phyloP scores from a whole-genome alignment of 2,797 vertebrate genomes.

The Galagoides demidoff region DNA sequence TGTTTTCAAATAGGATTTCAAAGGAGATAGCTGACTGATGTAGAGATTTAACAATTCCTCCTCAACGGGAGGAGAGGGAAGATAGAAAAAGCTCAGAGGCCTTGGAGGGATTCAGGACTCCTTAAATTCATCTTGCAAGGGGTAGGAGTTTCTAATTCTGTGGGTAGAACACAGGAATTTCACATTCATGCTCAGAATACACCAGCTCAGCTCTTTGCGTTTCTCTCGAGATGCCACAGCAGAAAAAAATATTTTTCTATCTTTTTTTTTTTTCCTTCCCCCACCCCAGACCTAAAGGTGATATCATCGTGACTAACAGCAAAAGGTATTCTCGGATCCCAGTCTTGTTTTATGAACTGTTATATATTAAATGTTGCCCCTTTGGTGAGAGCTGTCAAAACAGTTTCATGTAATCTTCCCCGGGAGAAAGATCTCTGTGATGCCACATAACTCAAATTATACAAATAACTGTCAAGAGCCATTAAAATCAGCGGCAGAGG shows the following conservation, averaged over 20 bases:
- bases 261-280: background rate
- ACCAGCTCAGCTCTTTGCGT: too few species aligned
- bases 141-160: background rate
- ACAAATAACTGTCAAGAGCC: conserved; percentile 87
- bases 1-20: background rate
- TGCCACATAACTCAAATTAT: conserved; percentile 86
- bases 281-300: conserved; percentile 64
- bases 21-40: background rate
- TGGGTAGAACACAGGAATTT: background rate
- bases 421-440: conserved; percentile 81
- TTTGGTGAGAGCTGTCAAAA: conserved; percentile 88
- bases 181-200: accelerated
- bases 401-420: conserved; percentile 84
- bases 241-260: background rate
- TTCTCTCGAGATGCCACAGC: conserved; percentile 21
- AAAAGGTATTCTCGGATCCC: conserved; percentile 80
- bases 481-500: conserved; percentile 79
- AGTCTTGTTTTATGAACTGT: conserved; percentile 83
- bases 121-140: background rate
- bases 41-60: background rate
- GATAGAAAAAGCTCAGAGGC: background rate
- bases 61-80: background rate
- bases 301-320: conserved; percentile 76
- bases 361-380: conserved; percentile 86
- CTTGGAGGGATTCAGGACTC: background rate